Evolutionary conservation across 2,888 invertebrate species (phyloP), one percentile per base, ranked within the genome.

Genomic region (Bedellia somnulentella): DNA sequence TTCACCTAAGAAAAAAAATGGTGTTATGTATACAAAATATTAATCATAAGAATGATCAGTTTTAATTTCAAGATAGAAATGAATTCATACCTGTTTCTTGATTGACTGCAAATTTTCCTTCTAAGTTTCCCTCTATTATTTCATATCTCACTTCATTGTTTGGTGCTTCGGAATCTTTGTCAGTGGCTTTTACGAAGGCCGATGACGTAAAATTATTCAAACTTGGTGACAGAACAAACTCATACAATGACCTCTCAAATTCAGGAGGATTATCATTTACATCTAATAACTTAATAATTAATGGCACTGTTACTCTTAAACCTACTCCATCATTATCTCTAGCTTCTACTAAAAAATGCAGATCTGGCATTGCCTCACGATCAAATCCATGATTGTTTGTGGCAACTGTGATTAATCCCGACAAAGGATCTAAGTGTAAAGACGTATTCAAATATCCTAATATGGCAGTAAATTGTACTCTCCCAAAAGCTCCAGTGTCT

Each of bases 61-160:
- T n/a, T n/a, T n/a, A n/a, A n/a, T n/a, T n/a, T n/a, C n/a, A n/a
- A n/a, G n/a, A n/a, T n/a, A n/a, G n/a, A n/a, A n/a, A n/a, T n/a
- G n/a, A n/a, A n/a, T n/a, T n/a, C n/a, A 45, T 57, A 56, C 88
- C 94, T 38, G 88, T 87, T 38, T 83, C 78, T 48, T 86, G 83
- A 55, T 92, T 81, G 24, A 92, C 64, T 13, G 81, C 63, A 55
- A 92, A 87, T 54, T 87, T 86, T 40, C 85, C 84, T 30, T 86
- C 83, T 44, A 80, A 81, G 53, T 87, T 87, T 18, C 88, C 89
- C 47, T 85, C 83, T 40, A 87, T 80, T 29, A 93, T 79, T 73
- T 91, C 89, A 57, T 93, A 93, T 49, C 85, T 83, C 13, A 93
- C 83, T 49, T 86, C 80, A 59, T 93, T 93, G 60, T 93, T 93